phyloP scores from a whole-genome alignment of 2,113 vertebrate species.

The Eptatretus burgeri region DNA sequence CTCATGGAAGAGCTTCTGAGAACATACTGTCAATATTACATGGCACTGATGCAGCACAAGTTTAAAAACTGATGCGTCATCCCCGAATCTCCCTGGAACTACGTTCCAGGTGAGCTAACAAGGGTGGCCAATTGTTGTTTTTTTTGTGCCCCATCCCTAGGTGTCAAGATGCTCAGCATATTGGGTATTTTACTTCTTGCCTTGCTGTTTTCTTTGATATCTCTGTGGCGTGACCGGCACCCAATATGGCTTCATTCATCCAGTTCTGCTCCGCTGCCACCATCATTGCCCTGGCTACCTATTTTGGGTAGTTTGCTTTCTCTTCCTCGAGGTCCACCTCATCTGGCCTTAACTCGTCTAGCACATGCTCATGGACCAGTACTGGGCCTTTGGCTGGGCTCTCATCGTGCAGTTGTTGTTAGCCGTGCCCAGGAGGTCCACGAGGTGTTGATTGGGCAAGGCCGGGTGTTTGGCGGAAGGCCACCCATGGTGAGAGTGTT shows the following conservation, averaged over 20 bases:
- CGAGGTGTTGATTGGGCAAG: not conserved
- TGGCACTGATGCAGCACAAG: too few species aligned
- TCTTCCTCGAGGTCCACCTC: not conserved
- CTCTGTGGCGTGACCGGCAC: too few species aligned
- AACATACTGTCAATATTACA: too few species aligned
- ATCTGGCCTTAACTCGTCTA: not conserved
- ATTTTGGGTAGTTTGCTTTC: not conserved
- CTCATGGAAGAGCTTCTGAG: too few species aligned
- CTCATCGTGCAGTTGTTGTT: not conserved
- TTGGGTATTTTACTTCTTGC: too few species aligned
- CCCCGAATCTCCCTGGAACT: too few species aligned
- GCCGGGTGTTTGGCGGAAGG: not conserved
- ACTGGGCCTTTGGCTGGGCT: constrained; percentile 4
- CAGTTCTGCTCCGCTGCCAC: not conserved
- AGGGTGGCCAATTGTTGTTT: too few species aligned
- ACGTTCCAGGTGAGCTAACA: too few species aligned
- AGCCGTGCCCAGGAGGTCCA: constrained; percentile 2
- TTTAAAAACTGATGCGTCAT: too few species aligned
- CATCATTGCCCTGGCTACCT: constrained; percentile 2
- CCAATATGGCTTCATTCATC: not conserved
- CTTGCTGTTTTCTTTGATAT: too few species aligned
- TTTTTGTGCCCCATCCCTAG: too few species aligned
- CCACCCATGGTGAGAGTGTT: not conserved
- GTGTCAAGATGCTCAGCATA: too few species aligned
- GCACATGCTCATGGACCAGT: not conserved